Evolutionary conservation across 2,888 invertebrate genomes (phyloP), one percentile per base, ranked within the genome.

Genomic region (Chrysodeixis includens): DNA sequence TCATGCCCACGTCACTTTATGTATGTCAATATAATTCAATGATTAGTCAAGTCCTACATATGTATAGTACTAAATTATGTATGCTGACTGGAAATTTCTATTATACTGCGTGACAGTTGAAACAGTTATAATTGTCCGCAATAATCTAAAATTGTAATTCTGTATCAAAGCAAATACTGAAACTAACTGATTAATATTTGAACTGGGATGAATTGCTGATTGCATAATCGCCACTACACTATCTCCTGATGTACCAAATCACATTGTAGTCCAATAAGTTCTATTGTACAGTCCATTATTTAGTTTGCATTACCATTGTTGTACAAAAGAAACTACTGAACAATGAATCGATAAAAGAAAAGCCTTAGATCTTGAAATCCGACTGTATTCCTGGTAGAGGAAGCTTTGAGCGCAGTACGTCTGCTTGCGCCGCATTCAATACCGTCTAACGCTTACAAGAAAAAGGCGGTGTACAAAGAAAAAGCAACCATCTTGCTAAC

Each of bases 1-100:
- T 64, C 58, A 56, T 61, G 62, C 58, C 66, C 54, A 78, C 66
- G 69, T 68, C 75, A 71, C 62, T 54, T 58, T 66, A 66, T 26
- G 61, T 66, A 68, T 76, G 66, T 74, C 66, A 60, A 64, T 67
- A 64, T 67, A 65, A 74, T 51, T 68, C 67, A 61, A 63, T 62
- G 67, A 68, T 62, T 63, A 57, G 62, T 57, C 57, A 66, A 58
- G 61, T 46, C 69, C 51, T 52, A 59, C 62, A 53, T 49, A n/a
- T 64, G 57, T 30, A 58, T 57, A 5, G n/a, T 16, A 20, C 61
- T 69, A 53, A 58, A 74, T 61, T 65, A 69, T 58, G 32, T 40
- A 65, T 69, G 20, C n/a, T 8, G 14, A n/a, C 66, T 57, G 59
- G 75, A 70, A 66, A 44, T 32, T 70, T 65, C 61, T 56, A 32